These are phyloP conservation scores for Brachypodius melanocephalos DNA, from an alignment of 2,113 vertebrate genomes.

Conservation along the genomic window DNA sequence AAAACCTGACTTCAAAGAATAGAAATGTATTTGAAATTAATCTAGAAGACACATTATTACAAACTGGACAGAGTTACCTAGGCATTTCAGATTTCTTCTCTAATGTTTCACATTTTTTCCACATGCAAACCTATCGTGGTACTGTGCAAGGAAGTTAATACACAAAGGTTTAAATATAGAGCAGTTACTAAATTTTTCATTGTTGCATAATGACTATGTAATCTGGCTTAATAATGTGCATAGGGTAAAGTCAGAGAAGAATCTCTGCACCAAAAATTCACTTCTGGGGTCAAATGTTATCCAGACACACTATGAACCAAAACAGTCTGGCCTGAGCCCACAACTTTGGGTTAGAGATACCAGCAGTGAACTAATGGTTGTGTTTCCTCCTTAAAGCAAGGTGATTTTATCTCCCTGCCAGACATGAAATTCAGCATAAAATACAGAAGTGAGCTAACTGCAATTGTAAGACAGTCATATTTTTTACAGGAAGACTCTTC, in stretches of 20 bases:
- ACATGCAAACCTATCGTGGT: background rate
- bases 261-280: background rate
- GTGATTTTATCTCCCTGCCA: background rate
- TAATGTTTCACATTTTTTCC: background rate
- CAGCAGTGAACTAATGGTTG: background rate
- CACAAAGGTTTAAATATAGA: slow-evolving; percentile 45
- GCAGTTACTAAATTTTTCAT: slow-evolving; percentile 19
- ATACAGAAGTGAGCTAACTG: slow-evolving; percentile 12
- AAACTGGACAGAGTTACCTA: background rate
- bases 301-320: background rate
- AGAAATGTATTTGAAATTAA: background rate
- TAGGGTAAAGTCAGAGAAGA: background rate
- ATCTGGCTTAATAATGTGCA: background rate
- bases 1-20: background rate
- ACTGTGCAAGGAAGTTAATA: slow-evolving; percentile 10
- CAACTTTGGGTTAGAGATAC: background rate
- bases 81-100: background rate
- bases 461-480: accelerated
- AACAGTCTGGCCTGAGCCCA: background rate
- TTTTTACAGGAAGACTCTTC: slow-evolving; percentile 43
- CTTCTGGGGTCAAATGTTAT: background rate
- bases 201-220: slow-evolving; percentile 26
- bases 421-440: background rate
- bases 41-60: background rate
- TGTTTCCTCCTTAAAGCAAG: background rate